Evolutionary conservation across 2,113 vertebrate species (phyloP), one percentile per base, ranked within the genome.

Genomic region (Parus major): DNA sequence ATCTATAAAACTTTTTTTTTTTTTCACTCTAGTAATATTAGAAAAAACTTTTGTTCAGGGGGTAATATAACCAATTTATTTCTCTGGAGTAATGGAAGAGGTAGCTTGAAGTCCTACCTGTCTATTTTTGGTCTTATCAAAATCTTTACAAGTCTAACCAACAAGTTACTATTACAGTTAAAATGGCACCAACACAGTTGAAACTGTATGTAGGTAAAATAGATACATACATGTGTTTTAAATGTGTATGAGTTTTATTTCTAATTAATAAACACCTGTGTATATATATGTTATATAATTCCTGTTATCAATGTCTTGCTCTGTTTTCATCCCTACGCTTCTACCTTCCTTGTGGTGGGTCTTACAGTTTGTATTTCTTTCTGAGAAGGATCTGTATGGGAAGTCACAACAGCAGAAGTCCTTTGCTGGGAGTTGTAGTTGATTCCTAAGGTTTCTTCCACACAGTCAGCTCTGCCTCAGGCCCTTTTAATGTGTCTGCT

Each of bases 101-200:
- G 9, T 78, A 72, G 8, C 12, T 53, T 57, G 14, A 82, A 86
- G 31, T n/a, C 17, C 21, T 21, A 63, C 22, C 3, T 23, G 8
- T 41, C 19, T 50, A 18, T 33, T 73, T 20, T 78, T 39, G 77
- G 13, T 35, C n/a, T 44, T 35, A 78, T 16, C 23, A 59, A 69
- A 73, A 22, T 49, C 27, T 72, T 78, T 56, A 15, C 5, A 41
- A 17, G 11, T 20, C 12, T 57, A 86, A 33, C 5, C 11, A 72
- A 35, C 11, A 68, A 72, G 12, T 41, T 71, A 13, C 6, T 68
- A 33, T 10, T 61, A 11, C 6, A 80, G 28, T 60, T 50, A 50
- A 76, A 88, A 28, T 86, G 1, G 8, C 5, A 7, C 4, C 19
- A 55, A 28, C 0, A 0, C 8, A 35, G 10, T n/a, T 69, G 15